A percentile compares a stretch with the other conserved stretches of the same genome.
Conservation (phyloP, 2,888 invertebrate species). For the Stenurella melanura region DNA sequence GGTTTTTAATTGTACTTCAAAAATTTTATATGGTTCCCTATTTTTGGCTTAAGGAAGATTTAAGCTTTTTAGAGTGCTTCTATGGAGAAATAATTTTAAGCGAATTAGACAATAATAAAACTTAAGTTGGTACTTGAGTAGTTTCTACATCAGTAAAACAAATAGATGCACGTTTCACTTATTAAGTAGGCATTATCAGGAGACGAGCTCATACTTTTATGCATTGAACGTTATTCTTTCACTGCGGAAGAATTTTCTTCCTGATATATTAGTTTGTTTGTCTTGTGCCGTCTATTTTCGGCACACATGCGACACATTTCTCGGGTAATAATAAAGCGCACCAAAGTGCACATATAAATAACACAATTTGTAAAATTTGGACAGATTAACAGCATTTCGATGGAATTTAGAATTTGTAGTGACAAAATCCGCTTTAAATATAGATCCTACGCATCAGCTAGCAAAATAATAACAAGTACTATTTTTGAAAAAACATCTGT, state of each 20-base stretch:
- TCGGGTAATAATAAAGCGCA: neutral
- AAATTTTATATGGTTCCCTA: no score
- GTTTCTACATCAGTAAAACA: no score
- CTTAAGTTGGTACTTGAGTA: no score
- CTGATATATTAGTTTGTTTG: neutral
- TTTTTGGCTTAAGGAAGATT: no score
- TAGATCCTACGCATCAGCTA: conserved; percentile 50
- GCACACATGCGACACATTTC: neutral
- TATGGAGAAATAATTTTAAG: no score
- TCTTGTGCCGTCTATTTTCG: neutral
- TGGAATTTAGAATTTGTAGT: conserved; percentile 24
- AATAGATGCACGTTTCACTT: no score
- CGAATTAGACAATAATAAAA: no score
- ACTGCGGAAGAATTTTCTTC: neutral
- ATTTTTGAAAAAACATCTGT: conserved; percentile 67
- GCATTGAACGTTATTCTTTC: no score
- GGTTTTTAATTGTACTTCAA: no score
- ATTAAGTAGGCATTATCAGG: no score
- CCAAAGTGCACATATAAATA: conserved; percentile 1
- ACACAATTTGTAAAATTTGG: conserved; percentile 1
- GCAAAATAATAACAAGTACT: conserved; percentile 57
- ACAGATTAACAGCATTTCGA: conserved; percentile 15
- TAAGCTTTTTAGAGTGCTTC: no score
- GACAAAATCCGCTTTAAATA: conserved; percentile 52
- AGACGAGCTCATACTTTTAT: no score